Evolutionary conservation across 2,797 vertebrate genomes (phyloP).

Genomic region (Hapalemur alaotrensis): DNA sequence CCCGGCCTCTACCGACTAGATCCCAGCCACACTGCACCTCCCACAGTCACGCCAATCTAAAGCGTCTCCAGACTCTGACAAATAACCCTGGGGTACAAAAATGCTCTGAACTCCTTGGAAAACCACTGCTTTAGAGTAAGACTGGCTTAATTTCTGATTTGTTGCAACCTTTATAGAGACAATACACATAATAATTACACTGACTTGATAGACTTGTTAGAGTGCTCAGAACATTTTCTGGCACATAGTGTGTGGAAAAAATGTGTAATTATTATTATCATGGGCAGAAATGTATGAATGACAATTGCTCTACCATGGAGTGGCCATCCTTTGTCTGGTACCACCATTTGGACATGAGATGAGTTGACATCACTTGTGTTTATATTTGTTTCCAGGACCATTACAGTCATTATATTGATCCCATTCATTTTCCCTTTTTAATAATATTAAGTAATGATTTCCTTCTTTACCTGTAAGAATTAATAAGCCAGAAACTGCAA

Average conservation of each 20-base stretch:
- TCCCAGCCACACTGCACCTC: not conserved
- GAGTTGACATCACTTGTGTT: not conserved
- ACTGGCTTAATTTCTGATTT: not conserved
- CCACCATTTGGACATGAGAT: not conserved
- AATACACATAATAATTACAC: not conserved
- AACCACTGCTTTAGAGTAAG: not conserved
- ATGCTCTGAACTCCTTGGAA: not conserved
- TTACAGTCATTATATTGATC: not conserved
- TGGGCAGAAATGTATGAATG: not conserved
- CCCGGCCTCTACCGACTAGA: not conserved
- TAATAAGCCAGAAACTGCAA: not conserved
- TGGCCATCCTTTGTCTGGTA: not conserved
- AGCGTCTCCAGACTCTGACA: not conserved
- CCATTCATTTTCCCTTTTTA: not conserved
- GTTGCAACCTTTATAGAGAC: not conserved
- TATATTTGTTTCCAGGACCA: not conserved
- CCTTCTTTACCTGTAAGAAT: not conserved
- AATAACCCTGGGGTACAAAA: not conserved
- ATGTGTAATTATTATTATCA: not conserved
- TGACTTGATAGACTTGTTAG: not conserved
- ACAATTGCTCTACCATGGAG: not conserved
- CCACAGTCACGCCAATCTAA: not conserved
- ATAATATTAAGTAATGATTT: conserved; percentile 7
- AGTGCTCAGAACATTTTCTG: not conserved
- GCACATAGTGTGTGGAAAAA: not conserved